Evolutionary conservation across 2,888 invertebrate genomes (phyloP).

Genomic region (Ormia ochracea): DNA sequence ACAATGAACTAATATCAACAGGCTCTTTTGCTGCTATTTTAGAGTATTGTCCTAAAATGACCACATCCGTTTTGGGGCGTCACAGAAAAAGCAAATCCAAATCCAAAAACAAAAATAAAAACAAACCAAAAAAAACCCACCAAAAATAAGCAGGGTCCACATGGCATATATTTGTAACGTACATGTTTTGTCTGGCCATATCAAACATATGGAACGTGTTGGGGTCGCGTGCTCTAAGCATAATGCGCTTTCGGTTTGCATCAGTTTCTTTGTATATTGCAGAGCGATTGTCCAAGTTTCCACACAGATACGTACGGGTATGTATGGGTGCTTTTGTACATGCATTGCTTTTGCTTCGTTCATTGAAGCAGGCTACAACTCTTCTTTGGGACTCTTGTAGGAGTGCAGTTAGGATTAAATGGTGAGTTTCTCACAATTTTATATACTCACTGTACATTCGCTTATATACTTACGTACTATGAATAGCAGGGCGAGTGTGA

Average conservation of each 20-base stretch:
- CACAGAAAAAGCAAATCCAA: not conserved
- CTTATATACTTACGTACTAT: not conserved
- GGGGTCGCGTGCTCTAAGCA: slow-evolving; percentile 51
- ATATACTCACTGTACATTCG: not conserved
- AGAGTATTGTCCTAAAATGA: slow-evolving; percentile 58
- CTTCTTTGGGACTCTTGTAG: slow-evolving; percentile 36
- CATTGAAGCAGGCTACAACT: slow-evolving; percentile 43
- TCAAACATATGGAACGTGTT: slow-evolving; percentile 54
- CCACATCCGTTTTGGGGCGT: slow-evolving; percentile 55
- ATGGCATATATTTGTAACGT: slow-evolving; percentile 48
- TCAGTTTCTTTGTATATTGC: not conserved
- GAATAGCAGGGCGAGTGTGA: not conserved
- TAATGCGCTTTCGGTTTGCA: slow-evolving; percentile 39
- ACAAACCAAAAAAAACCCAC: too few species aligned
- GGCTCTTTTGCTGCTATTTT: slow-evolving; percentile 46
- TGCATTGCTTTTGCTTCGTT: slow-evolving; percentile 2
- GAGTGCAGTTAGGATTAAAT: slow-evolving; percentile 26
- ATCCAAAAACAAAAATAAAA: not conserved
- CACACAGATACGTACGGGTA: not conserved
- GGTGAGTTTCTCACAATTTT: slow-evolving; percentile 5
- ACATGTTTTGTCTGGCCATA: slow-evolving; percentile 50
- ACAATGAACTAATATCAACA: slow-evolving; percentile 53
- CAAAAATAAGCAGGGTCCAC: slow-evolving; percentile 47
- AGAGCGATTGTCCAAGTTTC: not conserved
- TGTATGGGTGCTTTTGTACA: not conserved